Percentiles rank a stretch among this genome's conserved stretches.
Evolutionary conservation across 2,797 vertebrate genomes (phyloP).

Genomic region (Falco columbarius): DNA sequence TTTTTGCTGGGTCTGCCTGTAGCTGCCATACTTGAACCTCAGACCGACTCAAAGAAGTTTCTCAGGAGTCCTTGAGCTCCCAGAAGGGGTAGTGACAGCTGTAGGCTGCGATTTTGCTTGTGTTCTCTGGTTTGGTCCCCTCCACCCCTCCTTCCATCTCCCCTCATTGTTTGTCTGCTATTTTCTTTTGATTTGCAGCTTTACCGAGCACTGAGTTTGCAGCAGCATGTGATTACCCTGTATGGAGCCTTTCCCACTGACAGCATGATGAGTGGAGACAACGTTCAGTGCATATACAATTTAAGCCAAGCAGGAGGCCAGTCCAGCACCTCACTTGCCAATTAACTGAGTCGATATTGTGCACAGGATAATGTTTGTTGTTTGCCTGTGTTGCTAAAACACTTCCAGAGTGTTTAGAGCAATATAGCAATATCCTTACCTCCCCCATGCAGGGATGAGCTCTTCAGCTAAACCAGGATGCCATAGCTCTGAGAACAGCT

Average conservation of each 20-base stretch:
- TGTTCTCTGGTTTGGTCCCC: neutral
- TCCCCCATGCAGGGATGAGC: neutral
- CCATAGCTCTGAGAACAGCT: neutral
- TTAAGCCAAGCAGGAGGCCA: slow-evolving; percentile 60
- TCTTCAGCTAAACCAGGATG: neutral
- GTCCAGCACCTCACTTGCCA: slow-evolving; percentile 50
- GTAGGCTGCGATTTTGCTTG: neutral
- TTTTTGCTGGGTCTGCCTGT: neutral
- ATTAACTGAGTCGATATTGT: slow-evolving; percentile 53
- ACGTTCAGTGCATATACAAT: slow-evolving; percentile 19
- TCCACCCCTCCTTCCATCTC: neutral
- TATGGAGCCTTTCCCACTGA: slow-evolving; percentile 64
- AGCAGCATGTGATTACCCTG: slow-evolving; percentile 60
- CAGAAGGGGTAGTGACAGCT: neutral
- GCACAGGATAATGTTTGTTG: slow-evolving; percentile 44
- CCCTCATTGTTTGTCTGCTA: neutral
- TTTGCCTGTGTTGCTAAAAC: slow-evolving; percentile 58
- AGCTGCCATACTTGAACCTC: neutral
- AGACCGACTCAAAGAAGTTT: neutral
- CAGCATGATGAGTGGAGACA: slow-evolving; percentile 53
- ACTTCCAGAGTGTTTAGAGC: slow-evolving; percentile 22
- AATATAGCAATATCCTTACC: neutral
- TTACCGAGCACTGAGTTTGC: neutral
- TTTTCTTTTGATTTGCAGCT: slow-evolving; percentile 64
- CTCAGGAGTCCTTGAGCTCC: neutral